A percentile compares a stretch with the other conserved stretches of the same genome.
Conservation (phyloP, 92 coral and sea anemone species). For the Galaxea fascicularis region DNA sequence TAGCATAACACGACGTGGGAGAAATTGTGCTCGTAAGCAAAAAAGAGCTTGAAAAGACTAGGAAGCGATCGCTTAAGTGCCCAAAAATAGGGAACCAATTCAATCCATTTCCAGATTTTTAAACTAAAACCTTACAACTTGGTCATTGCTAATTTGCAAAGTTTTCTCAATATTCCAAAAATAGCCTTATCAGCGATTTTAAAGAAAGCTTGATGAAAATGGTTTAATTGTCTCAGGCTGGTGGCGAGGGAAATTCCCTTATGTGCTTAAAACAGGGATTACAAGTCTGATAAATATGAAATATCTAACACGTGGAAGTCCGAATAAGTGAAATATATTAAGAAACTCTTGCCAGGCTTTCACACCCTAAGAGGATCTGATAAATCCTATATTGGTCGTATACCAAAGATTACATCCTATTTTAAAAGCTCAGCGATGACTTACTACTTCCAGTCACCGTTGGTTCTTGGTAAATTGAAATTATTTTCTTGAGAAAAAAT, state of each 20-base stretch:
- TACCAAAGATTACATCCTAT: conserved; percentile 32
- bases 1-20: conserved; percentile 5
- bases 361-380: neutral
- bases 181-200: conserved; percentile 2
- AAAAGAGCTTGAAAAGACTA: neutral
- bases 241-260: conserved; percentile 31
- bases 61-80: neutral
- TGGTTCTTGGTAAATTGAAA: conserved; percentile 15
- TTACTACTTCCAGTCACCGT: conserved; percentile 1
- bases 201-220: neutral
- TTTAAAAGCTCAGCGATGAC: conserved; percentile 1
- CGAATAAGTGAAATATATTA: conserved; percentile 25
- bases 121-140: neutral
- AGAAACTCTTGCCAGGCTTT: neutral
- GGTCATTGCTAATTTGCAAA: neutral
- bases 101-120: neutral
- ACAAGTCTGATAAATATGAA: neutral
- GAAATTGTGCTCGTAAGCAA: neutral
- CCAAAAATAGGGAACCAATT: neutral
- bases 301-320: neutral
- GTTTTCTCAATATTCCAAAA: neutral
- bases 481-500: neutral
- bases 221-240: neutral
- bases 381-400: conserved; percentile 22
- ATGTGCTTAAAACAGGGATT: neutral